Evolutionary conservation across 23 tunicate genomes (phyloP), one percentile per base, ranked within the genome.

Genomic region (Ascidia mentula): DNA sequence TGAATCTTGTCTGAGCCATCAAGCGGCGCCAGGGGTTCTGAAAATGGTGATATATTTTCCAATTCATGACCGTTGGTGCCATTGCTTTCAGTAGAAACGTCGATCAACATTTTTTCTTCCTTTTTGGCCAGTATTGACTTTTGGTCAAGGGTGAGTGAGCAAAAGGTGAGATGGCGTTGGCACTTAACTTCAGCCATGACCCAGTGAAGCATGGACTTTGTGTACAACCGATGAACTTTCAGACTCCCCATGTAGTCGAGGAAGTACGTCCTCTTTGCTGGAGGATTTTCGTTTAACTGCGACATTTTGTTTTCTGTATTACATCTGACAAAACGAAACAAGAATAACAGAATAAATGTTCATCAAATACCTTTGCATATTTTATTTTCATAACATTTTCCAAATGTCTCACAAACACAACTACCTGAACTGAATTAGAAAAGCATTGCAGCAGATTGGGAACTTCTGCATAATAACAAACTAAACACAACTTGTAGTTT

Each of bases 151-250:
- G 75, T 37, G 38, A 83, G 20, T 34, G 75, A 60, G 38, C 60
- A 83, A 65, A 40, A 76, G 0, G 46, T 30, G 2, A 72, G 37
- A 15, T 83, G 75, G 31, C 78, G 73, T 31, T 4, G 46, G 32
- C n/a, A 38, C 36, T 84, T 82, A 35, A 89, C 71, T 36, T 71
- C 79, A 6, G 82, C 85, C 18, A 69, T 46, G 34, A 89, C 32
- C 95, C 95, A 89, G 34, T 37, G 82, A 35, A 72, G 46, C 95
- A 89, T 83, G 6, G 85, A 79, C 33, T 73, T 75, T 26, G 81
- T 36, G 75, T 83, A 83, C 2, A 45, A 13, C 18, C 81, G 87
- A 76, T 83, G 75, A 12, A 83, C 37, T 37, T 61, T 28, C 18
- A 83, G 17, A 38, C 31, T 38, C 20, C 87, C 87, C 37, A 75